Evolutionary conservation across 1,140 invertebrate genomes (phyloP).

Genomic region (Argopecten irradians): DNA sequence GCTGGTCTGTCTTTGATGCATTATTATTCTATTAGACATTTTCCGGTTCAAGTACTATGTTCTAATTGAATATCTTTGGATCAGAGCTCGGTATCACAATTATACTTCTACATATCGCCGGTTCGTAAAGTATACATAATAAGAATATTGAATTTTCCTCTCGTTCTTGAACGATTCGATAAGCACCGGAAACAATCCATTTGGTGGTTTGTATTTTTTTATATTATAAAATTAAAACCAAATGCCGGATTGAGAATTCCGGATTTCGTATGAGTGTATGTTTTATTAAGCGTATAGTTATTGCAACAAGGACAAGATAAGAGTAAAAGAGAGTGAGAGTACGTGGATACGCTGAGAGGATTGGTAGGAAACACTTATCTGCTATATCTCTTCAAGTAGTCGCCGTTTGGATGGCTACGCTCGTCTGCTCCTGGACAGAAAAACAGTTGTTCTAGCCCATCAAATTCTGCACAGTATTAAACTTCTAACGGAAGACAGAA

Average conservation of each 20-base stretch:
- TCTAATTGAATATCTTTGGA: not conserved
- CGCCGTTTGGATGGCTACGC: not conserved
- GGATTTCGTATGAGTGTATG: not conserved
- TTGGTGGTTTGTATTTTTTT: not conserved
- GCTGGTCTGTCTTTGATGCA: not conserved
- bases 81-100: not conserved
- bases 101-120: not conserved
- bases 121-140: not conserved
- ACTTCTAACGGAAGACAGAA: not conserved
- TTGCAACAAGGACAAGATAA: slow-evolving; percentile 14
- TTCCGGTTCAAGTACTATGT: not conserved
- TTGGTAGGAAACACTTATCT: not conserved
- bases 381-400: not conserved
- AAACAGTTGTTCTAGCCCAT: slow-evolving; percentile 21
- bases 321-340: too few species aligned
- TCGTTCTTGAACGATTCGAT: not conserved
- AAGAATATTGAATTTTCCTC: not conserved
- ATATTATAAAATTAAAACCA: slow-evolving; percentile 19
- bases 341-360: not conserved
- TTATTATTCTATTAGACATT: not conserved
- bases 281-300: slow-evolving; percentile 10
- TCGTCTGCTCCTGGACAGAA: not conserved
- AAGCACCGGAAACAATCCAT: not conserved
- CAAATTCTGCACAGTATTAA: slow-evolving; percentile 9
- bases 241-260: not conserved